A percentile compares a stretch with the other conserved stretches of the same genome.
These are phyloP conservation scores for Pocillopora verrucosa DNA, from an alignment of 64 coral and sea anemone species.

Conservation along the genomic window DNA sequence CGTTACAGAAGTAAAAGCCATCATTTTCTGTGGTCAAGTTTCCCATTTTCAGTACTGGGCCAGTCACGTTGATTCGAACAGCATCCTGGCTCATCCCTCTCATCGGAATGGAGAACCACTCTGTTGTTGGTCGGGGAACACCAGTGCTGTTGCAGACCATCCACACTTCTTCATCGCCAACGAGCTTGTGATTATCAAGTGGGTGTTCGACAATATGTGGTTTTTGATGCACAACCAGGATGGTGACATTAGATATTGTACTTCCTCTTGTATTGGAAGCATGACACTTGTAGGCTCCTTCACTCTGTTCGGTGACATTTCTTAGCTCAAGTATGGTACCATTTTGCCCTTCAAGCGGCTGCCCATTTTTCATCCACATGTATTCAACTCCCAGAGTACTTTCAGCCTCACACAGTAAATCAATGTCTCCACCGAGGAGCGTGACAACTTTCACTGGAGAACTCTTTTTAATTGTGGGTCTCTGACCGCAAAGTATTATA, in stretches of 20 bases:
- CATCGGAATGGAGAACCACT: conserved; percentile 27
- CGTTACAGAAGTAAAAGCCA: conserved; percentile 23
- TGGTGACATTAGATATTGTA: conserved; percentile 39
- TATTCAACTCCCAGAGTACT: neutral
- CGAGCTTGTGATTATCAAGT: neutral
- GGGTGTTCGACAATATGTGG: conserved; percentile 31
- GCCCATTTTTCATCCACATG: conserved; percentile 32
- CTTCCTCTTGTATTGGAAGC: conserved; percentile 32
- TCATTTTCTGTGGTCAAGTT: neutral
- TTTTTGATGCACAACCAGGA: conserved; percentile 36
- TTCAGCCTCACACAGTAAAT: conserved; percentile 4
- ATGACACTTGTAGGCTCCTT: conserved; percentile 39
- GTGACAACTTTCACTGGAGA: neutral
- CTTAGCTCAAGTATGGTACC: neutral
- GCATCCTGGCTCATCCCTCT: no score
- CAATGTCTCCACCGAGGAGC: neutral
- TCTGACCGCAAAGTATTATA: conserved; percentile 21
- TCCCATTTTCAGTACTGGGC: neutral
- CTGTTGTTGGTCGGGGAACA: neutral
- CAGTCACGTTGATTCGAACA: neutral
- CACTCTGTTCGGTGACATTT: conserved; percentile 24
- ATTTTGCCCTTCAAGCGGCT: conserved; percentile 1
- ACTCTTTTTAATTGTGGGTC: conserved; percentile 11
- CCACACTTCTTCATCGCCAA: neutral
- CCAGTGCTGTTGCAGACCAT: conserved; percentile 8